These are phyloP conservation scores for Poecilia velifera DNA, from an alignment of 2,797 vertebrate species.

Conservation along the genomic window DNA sequence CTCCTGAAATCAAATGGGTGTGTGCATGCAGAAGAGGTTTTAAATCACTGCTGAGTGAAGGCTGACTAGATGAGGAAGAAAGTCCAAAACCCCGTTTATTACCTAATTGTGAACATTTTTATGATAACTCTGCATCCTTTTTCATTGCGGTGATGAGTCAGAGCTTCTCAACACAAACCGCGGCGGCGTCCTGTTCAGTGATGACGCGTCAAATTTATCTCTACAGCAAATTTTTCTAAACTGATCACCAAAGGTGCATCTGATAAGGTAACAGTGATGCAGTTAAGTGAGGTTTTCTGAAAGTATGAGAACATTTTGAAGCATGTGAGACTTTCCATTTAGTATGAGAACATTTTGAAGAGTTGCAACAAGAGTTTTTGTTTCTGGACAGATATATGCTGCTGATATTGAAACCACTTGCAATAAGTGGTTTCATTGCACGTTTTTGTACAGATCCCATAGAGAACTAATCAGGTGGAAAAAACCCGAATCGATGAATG, in stretches of 20 bases:
- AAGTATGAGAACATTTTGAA: not conserved
- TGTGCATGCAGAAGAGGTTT: not conserved
- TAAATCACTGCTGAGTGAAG: not conserved
- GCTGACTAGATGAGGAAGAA: not conserved
- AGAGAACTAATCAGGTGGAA: not conserved
- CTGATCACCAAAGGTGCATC: not conserved
- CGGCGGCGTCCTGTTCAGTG: not conserved
- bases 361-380: not conserved
- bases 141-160: not conserved
- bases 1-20: not conserved
- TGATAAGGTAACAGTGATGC: not conserved
- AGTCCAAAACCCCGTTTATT: not conserved
- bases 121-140: not conserved
- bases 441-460: not conserved
- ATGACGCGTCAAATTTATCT: not conserved
- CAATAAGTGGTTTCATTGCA: not conserved
- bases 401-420: not conserved
- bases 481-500: not conserved
- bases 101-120: not conserved
- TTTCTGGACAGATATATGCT: not conserved
- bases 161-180: not conserved
- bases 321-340: not conserved
- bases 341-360: not conserved
- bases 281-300: not conserved
- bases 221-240: not conserved